These are phyloP conservation scores for Bradysia coprophila DNA, from an alignment of 1,140 invertebrate species.

Conservation along the genomic window DNA sequence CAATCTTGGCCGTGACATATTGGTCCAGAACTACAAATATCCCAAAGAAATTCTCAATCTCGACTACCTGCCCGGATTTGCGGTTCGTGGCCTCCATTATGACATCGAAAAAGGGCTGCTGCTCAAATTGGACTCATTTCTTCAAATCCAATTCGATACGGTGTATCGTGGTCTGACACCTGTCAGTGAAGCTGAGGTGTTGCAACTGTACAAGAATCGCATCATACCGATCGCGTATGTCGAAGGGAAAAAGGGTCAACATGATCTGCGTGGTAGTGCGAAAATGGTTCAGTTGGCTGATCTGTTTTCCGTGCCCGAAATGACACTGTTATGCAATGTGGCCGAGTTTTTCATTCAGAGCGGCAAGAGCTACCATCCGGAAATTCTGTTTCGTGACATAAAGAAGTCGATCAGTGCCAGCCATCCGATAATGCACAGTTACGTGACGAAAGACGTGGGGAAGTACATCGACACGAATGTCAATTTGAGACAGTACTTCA, in stretches of 20 bases:
- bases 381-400: constrained; percentile 89
- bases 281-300: constrained; percentile 93
- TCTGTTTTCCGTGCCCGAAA: constrained; percentile 94
- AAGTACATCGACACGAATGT: constrained; percentile 67
- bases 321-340: constrained; percentile 81
- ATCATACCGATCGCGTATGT: constrained; percentile 69
- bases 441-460: constrained; percentile 57
- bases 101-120: constrained; percentile 91
- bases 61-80: constrained; percentile 77
- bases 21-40: constrained; percentile 84
- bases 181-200: constrained; percentile 69
- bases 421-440: constrained; percentile 80
- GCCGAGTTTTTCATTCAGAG: constrained; percentile 83
- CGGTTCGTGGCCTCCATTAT: constrained; percentile 86
- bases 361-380: constrained; percentile 84
- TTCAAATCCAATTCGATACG: constrained; percentile 88
- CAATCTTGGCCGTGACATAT: constrained; percentile 68
- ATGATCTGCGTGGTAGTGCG: constrained; percentile 31
- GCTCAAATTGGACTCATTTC: constrained; percentile 88
- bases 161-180: constrained; percentile 78
- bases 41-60: constrained; percentile 64
- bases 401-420: constrained; percentile 80
- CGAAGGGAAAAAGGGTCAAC: constrained; percentile 47
- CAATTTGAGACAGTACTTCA: constrained; percentile 55
- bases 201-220: constrained; percentile 69